phyloP scores from a whole-genome alignment of 30 jellyfish, hydroid and myxozoan species.

The Cassiopea xamachana region DNA sequence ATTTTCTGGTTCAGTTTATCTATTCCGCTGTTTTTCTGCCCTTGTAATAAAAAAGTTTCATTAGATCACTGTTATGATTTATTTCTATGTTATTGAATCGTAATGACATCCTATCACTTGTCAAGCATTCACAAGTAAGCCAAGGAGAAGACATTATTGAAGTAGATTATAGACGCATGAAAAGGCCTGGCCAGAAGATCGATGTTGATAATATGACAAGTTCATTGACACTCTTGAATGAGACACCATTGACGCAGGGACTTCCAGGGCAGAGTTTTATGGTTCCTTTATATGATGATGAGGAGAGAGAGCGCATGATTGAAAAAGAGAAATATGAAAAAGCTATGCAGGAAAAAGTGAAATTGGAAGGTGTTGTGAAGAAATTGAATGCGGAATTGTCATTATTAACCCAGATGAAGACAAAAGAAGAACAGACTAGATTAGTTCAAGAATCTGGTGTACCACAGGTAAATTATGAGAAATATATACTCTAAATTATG shows the following conservation, averaged over 20 bases:
- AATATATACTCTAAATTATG: too few species aligned
- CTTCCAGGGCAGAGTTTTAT: not conserved
- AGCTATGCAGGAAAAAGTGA: not conserved
- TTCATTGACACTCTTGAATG: not conserved
- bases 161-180: too few species aligned
- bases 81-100: too few species aligned
- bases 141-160: too few species aligned
- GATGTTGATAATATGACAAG: too few species aligned
- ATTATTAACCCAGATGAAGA: constrained; percentile 24
- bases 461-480: constrained; percentile 30
- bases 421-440: constrained; percentile 59
- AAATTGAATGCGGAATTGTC: constrained; percentile 30
- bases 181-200: too few species aligned
- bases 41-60: too few species aligned
- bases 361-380: constrained; percentile 3
- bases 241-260: constrained; percentile 3
- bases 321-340: not conserved
- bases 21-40: too few species aligned
- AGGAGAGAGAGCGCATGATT: not conserved
- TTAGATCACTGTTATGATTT: too few species aligned
- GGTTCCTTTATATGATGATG: not conserved
- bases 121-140: too few species aligned
- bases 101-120: too few species aligned
- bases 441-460: constrained; percentile 66
- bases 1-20: too few species aligned